Base-by-base conservation (phyloP, 2,113 vertebrate species). In the Nesoenas mayeri region DNA sequence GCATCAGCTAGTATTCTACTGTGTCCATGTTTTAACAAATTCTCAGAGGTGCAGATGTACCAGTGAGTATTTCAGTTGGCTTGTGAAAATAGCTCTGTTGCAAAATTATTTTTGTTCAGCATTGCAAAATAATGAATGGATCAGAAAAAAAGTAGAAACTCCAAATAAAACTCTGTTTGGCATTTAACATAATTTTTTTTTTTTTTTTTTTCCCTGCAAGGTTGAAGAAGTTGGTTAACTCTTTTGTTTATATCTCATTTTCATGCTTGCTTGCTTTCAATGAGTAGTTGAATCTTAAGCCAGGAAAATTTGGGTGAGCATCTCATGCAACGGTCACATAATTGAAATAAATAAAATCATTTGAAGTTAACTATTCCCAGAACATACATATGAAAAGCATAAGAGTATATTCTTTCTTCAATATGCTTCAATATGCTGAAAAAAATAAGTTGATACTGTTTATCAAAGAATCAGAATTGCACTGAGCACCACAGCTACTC, bases 61-160 rank as follows among this genome's bases (percentile, higher is more conserved):
- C 34, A 60, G 5, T 4, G 28, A 57, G 29, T 61, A 64, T 89
- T 96, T 91, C 91, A 70, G 10, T 79, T 36, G 91, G 28, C 54
- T 93, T 82, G 53, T 72, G 79, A 69, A 50, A 87, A 89, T 4
- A 10, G 6, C 15, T 67, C 32, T 51, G 34, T 94, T 93, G 66
- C 74, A 95, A 75, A 95, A 93, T 77, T 64, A 10, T 44, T 64
- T 91, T 86, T 83, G 64, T 75, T 92, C 61, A 84, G 28, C 38
- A 42, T 93, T 95, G 75, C 79, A 88, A 77, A 95, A 89, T 58
- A 66, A 77, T 85, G 50, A 88, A 40, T 82, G 48, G 71, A 42
- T 77, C 38, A 50, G 66, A 62, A 94, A 78, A 81, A 36, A 66
- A 56, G 11, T 29, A 66, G 34, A 74, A 84, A 64, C 15, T 89